Evolutionary conservation across 2,113 vertebrate species (phyloP).

Genomic region (Philantomba maxwellii): DNA sequence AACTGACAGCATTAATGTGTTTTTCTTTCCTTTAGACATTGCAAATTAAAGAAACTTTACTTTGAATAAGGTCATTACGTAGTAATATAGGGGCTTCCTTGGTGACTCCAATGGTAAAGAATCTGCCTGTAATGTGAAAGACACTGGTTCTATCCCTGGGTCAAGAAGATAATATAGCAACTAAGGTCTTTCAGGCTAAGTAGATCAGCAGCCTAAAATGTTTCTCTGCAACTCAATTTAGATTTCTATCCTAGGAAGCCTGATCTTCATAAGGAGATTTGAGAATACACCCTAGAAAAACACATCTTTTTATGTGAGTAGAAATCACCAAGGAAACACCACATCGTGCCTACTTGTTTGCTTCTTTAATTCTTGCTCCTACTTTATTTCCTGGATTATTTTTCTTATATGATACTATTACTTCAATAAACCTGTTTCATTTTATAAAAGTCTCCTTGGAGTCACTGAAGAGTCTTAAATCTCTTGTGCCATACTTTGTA

Average conservation of each 20-base stretch:
- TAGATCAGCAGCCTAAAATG: not conserved
- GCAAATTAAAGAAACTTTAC: slow-evolving; percentile 23
- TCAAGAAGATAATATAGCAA: not conserved
- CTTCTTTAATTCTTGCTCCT: not conserved
- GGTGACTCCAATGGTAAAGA: not conserved
- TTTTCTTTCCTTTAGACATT: not conserved
- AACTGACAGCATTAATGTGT: not conserved
- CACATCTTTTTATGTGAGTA: not conserved
- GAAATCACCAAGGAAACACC: not conserved
- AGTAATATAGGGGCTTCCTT: not conserved
- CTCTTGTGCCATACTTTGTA: not conserved
- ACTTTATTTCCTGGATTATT: not conserved
- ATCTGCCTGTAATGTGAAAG: not conserved
- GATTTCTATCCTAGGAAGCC: not conserved
- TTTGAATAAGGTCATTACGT: not conserved
- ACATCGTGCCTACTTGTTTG: not conserved
- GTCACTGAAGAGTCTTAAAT: not conserved
- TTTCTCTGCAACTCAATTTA: not conserved
- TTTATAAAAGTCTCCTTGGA: not conserved
- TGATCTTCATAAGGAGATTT: not conserved
- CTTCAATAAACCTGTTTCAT: not conserved
- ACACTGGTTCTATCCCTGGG: not conserved
- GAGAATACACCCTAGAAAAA: not conserved
- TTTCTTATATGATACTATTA: not conserved
- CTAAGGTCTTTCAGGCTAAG: not conserved